Percentiles rank a stretch among this genome's conserved stretches.
These are phyloP conservation scores for Macrosteles quadrilineatus DNA, from an alignment of 1,140 invertebrate genomes.

Conservation along the genomic window DNA sequence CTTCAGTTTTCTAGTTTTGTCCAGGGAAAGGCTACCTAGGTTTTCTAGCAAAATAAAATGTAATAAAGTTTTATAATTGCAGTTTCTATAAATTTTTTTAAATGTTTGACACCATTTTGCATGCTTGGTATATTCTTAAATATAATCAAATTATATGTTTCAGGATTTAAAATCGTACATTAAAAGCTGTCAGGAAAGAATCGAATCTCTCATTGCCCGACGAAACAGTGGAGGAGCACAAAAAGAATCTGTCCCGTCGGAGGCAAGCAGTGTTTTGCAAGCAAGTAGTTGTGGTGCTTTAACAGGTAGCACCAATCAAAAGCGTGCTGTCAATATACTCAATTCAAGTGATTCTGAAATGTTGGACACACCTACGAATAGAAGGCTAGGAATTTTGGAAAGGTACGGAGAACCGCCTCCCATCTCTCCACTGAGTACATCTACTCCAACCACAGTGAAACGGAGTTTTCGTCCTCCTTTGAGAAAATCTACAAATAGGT, in stretches of 20 bases:
- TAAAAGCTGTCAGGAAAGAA: background rate
- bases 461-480: background rate
- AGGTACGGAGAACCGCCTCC: background rate
- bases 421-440: background rate
- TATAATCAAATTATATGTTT: background rate
- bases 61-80: background rate
- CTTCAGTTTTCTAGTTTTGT: too few species aligned
- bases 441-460: background rate
- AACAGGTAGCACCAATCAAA: background rate
- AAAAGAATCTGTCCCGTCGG: background rate
- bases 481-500: background rate
- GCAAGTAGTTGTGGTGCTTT: background rate
- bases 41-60: too few species aligned
- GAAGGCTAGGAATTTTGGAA: background rate
- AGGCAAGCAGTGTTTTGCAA: background rate
- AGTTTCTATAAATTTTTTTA: background rate
- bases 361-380: background rate
- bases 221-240: background rate
- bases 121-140: background rate
- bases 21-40: too few species aligned
- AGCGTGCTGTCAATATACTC: background rate
- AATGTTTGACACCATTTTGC: background rate
- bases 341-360: background rate
- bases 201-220: constrained; percentile 1
- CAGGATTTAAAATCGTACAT: background rate